A percentile compares a stretch with the other conserved stretches of the same genome.
phyloP scores from a whole-genome alignment of 2,113 vertebrate species.

The Thalassarche chlororhynchos region DNA sequence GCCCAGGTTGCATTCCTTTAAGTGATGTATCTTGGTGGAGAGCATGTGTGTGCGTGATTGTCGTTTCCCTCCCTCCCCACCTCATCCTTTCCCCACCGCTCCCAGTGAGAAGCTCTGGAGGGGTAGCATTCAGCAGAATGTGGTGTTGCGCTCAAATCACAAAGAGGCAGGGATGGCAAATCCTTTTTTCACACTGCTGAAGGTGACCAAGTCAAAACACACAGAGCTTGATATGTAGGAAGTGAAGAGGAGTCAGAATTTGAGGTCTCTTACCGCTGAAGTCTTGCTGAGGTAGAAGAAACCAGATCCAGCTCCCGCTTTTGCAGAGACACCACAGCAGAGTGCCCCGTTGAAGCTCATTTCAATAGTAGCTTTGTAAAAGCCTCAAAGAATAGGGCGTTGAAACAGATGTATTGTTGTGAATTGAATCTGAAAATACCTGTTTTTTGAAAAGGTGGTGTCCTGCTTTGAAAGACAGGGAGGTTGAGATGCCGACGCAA shows the following conservation, averaged over 20 bases:
- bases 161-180: background rate
- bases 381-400: background rate
- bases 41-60: rapidly evolving
- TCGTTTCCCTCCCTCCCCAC: background rate
- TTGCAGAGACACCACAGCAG: background rate
- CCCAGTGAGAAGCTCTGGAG: background rate
- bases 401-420: background rate
- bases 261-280: background rate
- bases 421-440: background rate
- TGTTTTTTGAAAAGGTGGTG: background rate
- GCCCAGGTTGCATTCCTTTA: background rate
- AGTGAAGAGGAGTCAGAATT: background rate
- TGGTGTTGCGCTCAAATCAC: rapidly evolving
- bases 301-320: background rate
- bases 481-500: background rate
- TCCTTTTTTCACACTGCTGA: background rate
- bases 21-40: background rate
- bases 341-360: background rate
- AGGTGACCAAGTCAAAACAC: background rate
- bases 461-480: background rate
- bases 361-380: background rate
- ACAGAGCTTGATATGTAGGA: too few species aligned
- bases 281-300: background rate
- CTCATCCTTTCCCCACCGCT: background rate
- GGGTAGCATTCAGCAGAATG: background rate